Percentiles rank a stretch among this genome's conserved stretches.
These are phyloP conservation scores for Epistrophella euchroma DNA, from an alignment of 2,888 invertebrate species.

Conservation along the genomic window DNA sequence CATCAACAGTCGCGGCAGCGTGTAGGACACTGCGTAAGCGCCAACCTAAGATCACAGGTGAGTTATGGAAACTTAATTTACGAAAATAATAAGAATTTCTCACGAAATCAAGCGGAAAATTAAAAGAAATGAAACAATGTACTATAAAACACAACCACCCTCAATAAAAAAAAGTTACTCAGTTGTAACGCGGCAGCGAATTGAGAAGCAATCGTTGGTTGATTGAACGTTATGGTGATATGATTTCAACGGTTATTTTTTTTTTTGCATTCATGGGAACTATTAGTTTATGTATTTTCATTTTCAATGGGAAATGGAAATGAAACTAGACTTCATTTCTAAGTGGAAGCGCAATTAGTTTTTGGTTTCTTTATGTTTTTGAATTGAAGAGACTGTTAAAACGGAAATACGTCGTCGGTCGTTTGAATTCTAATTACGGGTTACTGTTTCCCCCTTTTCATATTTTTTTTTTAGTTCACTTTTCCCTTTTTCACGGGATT, in stretches of 20 bases:
- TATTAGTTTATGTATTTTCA: conserved; percentile 8
- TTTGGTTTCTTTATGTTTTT: conserved; percentile 12
- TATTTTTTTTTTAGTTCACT: conserved; percentile 11
- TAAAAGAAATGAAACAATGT: conserved; percentile 50
- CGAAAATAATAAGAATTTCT: conserved; percentile 19
- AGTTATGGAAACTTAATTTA: conserved; percentile 65
- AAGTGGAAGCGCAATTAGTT: conserved; percentile 63
- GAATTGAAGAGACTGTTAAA: conserved; percentile 34
- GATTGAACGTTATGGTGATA: conserved; percentile 76
- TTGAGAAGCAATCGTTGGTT: conserved; percentile 49
- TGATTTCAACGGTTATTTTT: conserved; percentile 78
- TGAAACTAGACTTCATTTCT: conserved; percentile 9
- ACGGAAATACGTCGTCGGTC: conserved; percentile 71
- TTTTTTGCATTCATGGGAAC: conserved; percentile 52
- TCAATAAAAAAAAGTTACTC: conserved; percentile 55
- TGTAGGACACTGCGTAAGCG: conserved; percentile 79
- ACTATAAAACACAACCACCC: conserved; percentile 36
- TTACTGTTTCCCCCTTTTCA: conserved; percentile 52
- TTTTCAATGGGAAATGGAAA: conserved; percentile 48
- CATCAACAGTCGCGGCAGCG: conserved; percentile 76
- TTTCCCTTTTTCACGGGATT: conserved; percentile 30
- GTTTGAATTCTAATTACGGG: conserved; percentile 70
- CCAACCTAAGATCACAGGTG: conserved; percentile 84
- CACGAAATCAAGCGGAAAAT: conserved; percentile 72
- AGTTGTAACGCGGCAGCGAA: conserved; percentile 52